Evolutionary conservation across 2,888 invertebrate genomes (phyloP), one percentile per base, ranked within the genome.

Genomic region (Tinea pellionella): DNA sequence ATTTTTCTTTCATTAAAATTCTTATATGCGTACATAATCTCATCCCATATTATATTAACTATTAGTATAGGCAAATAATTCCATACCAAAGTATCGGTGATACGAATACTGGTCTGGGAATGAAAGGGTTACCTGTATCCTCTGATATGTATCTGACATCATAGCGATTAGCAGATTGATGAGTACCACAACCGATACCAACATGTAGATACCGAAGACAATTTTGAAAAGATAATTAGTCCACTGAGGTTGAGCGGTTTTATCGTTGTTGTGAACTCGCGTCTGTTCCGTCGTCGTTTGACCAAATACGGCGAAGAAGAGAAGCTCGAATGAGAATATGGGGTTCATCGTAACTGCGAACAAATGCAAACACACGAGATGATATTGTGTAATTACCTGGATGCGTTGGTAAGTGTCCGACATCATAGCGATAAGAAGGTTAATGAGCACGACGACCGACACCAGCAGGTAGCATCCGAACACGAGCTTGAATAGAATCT

Each of bases 141-240:
- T 91, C 84, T 99, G 99, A 86, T 99, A 99, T 63, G 99, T 99
- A 90, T 99, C 99, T 77, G 98, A 98, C 98, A 99, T 99, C 99
- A 99, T 99, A 90, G 99, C 99, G 90, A 99, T 99, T 80, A 99
- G 94, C 68, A 99, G 92, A 89, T 99, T 99, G 89, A 99, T 99
- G 71, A 99, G 92, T 71, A 99, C 99, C 78, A 99, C 96, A 74
- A 99, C 96, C 65, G 98, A 98, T 73, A 99, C 98, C 93, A 99
- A 91, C 96, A 99, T 96, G 90, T 99, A 99, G 77, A 97, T 93
- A 70, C 95, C 95, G 85, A 94, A 95, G 68, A 94, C 92, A 75
- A 94, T 90, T 90, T 95, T 95, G 91, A 95, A 96, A 71, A 96
- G 90, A 74, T 92, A 92, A 75, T 92, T 92, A 63, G 96, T 96